A percentile compares a stretch with the other conserved stretches of the same genome.
phyloP scores from a whole-genome alignment of 2,888 invertebrate species.

The Furcula furcula region DNA sequence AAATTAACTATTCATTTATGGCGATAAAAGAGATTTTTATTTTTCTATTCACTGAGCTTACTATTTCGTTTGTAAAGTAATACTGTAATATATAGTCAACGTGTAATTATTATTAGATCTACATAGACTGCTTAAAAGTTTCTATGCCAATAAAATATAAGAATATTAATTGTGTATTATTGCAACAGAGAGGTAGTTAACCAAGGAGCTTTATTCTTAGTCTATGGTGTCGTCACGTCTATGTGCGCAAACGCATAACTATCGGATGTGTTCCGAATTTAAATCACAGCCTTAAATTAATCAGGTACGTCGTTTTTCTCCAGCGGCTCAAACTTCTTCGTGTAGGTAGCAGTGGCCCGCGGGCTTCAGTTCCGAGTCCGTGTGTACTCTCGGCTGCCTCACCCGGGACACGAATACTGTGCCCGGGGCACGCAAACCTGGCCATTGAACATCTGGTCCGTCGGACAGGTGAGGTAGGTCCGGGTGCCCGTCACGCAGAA shows the following conservation, averaged over 20 bases:
- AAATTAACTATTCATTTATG: constrained; percentile 60
- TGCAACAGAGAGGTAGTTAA: constrained; percentile 30
- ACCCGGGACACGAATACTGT: constrained; percentile 73
- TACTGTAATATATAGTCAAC: constrained; percentile 68
- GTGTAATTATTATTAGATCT: constrained; percentile 57
- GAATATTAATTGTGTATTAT: constrained; percentile 45
- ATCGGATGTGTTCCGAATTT: background rate
- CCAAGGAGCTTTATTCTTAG: too few relatives aligned
- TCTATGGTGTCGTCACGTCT: constrained; percentile 18
- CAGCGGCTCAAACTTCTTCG: constrained; percentile 8
- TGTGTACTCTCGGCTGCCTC: constrained; percentile 24
- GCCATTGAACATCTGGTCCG: constrained; percentile 79
- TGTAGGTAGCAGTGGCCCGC: constrained; percentile 12
- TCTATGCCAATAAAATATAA: constrained; percentile 70
- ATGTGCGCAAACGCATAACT: background rate
- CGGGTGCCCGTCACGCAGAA: constrained; percentile 79
- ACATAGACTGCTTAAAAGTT: constrained; percentile 66
- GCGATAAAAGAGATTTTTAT: constrained; percentile 61
- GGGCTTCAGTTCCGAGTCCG: constrained; percentile 13
- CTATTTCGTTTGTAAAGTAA: constrained; percentile 58
- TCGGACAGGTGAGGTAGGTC: constrained; percentile 73
- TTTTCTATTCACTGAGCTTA: constrained; percentile 68
- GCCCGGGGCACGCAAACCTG: constrained; percentile 74
- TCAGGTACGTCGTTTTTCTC: constrained; percentile 57
- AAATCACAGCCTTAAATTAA: constrained; percentile 48